Conservation (phyloP, 2,113 vertebrate genomes). For the Calcarius ornatus region DNA sequence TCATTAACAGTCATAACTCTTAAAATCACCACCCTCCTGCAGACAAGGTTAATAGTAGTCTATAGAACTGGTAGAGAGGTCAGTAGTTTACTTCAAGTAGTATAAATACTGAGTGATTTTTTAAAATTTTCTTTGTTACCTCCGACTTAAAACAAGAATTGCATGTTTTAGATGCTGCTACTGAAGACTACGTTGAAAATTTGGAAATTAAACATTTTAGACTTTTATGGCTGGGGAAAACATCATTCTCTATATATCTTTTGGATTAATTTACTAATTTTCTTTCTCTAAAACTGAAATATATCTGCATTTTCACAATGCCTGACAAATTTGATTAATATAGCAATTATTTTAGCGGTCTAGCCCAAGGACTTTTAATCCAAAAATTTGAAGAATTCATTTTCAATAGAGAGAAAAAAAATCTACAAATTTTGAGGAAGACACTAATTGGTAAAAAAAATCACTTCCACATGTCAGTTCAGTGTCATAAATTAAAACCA, state of each 20-base stretch:
- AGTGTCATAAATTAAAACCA: neutral
- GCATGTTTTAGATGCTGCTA: neutral
- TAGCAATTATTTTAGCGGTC: neutral
- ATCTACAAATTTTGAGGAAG: neutral
- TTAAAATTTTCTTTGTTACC: constrained; percentile 1
- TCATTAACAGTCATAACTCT: constrained; percentile 69
- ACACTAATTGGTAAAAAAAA: neutral
- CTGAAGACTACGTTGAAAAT: neutral
- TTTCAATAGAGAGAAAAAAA: neutral
- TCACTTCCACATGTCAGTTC: neutral
- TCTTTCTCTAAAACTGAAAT: neutral
- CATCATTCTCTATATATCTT: neutral
- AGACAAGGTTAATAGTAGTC: constrained; percentile 55
- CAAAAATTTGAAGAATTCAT: neutral
- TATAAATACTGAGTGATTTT: constrained; percentile 16
- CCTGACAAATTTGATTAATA: neutral
- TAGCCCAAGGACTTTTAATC: neutral
- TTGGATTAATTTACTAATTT: neutral
- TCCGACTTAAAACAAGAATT: neutral
- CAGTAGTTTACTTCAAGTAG: constrained; percentile 41
- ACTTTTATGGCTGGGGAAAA: neutral
- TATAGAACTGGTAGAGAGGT: constrained; percentile 12
- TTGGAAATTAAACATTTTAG: neutral
- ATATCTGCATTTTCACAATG: neutral
- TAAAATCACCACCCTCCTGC: constrained; percentile 51